These are phyloP conservation scores for Orthosia cruda DNA, from an alignment of 2,888 invertebrate species.

Conservation along the genomic window DNA sequence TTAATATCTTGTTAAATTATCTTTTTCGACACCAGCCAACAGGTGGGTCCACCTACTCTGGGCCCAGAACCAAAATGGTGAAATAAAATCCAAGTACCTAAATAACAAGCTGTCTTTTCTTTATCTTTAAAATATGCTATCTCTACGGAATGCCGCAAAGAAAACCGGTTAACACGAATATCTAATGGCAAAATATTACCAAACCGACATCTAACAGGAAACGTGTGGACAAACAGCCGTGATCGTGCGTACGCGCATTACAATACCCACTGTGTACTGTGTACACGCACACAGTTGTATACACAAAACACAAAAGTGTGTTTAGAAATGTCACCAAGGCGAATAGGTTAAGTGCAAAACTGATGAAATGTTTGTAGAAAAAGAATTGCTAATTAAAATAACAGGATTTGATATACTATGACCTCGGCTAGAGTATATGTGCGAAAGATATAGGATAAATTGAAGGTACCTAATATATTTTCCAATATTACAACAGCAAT, in stretches of 20 bases:
- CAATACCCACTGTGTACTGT: slow-evolving; percentile 37
- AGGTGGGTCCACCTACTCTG: slow-evolving; percentile 1
- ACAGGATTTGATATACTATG: not conserved
- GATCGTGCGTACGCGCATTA: slow-evolving; percentile 46
- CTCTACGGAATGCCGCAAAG: slow-evolving; percentile 37
- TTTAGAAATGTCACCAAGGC: slow-evolving; percentile 64
- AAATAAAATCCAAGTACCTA: slow-evolving; percentile 22
- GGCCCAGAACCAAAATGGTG: not conserved
- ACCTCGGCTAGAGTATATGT: not conserved
- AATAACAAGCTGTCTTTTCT: slow-evolving; percentile 25
- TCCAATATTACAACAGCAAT: too few species aligned
- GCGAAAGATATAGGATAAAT: not conserved
- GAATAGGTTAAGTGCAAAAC: slow-evolving; percentile 56
- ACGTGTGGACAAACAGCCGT: slow-evolving; percentile 45
- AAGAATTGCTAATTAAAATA: not conserved
- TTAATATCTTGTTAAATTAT: not conserved
- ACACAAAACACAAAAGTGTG: slow-evolving; percentile 61
- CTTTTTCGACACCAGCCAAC: slow-evolving; percentile 13
- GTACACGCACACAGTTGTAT: slow-evolving; percentile 62
- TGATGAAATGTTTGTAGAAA: slow-evolving; percentile 44
- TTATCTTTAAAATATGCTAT: slow-evolving; percentile 31
- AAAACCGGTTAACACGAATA: slow-evolving; percentile 52
- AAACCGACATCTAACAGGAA: slow-evolving; percentile 47
- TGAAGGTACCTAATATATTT: too few species aligned
- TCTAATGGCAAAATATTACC: slow-evolving; percentile 49